Conservation (phyloP, 2,113 vertebrate genomes). For the Lipophrys pholis region DNA sequence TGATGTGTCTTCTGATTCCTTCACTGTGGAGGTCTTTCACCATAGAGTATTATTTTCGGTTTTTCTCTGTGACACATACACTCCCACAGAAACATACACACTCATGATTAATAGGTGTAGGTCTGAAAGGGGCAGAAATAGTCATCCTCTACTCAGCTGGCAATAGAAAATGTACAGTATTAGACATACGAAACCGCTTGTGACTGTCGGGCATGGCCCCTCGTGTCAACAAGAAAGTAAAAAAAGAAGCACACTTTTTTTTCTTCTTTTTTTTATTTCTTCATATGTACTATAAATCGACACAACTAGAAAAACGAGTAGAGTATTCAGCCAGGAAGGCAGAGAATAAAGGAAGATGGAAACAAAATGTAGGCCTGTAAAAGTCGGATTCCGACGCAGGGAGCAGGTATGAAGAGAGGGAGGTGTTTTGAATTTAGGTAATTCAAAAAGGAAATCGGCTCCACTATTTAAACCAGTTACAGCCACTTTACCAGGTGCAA, state of each 20-base stretch:
- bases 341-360: background rate
- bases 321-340: background rate
- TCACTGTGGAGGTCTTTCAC: conserved; percentile 1
- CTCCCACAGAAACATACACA: conserved; percentile 36
- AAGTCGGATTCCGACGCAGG: conserved; percentile 2
- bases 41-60: conserved; percentile 14
- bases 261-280: conserved; percentile 17
- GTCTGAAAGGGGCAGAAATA: conserved; percentile 60
- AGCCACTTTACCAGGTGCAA: conserved; percentile 69
- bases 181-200: conserved; percentile 43
- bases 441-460: conserved; percentile 50
- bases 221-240: conserved; percentile 43
- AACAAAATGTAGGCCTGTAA: background rate
- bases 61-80: conserved; percentile 34
- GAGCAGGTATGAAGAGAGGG: conserved; percentile 9
- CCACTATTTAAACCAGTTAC: conserved; percentile 49
- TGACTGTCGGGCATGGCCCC: conserved; percentile 43
- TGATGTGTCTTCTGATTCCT: conserved; percentile 44
- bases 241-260: conserved; percentile 2
- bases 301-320: conserved; percentile 17
- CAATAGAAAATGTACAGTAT: conserved; percentile 56
- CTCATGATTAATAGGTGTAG: conserved; percentile 58
- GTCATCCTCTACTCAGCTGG: conserved; percentile 56
- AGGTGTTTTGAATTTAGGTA: conserved; percentile 30
- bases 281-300: conserved; percentile 73